Percentiles rank a stretch among this genome's conserved stretches.
phyloP scores from a whole-genome alignment of 2,797 vertebrate species.

The Neosalanx taihuensis region DNA sequence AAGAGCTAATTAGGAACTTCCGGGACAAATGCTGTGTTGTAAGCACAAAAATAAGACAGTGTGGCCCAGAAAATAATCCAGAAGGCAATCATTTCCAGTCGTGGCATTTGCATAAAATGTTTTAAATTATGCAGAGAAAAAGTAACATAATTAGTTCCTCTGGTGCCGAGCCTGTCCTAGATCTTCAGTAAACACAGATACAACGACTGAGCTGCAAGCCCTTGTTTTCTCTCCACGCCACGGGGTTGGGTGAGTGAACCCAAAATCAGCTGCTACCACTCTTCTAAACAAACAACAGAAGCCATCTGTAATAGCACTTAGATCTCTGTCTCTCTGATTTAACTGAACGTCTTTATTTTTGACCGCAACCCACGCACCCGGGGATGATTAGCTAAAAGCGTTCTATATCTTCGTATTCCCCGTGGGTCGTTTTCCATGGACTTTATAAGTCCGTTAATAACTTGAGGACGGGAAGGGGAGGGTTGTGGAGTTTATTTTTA shows the following conservation, averaged over 20 bases:
- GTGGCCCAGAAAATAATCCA: constrained; percentile 31
- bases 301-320: neutral
- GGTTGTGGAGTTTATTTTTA: neutral
- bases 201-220: neutral
- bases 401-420: neutral
- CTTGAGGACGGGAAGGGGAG: neutral
- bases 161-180: constrained; percentile 40
- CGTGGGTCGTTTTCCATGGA: constrained; percentile 1
- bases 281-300: constrained; percentile 4
- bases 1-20: constrained; percentile 13
- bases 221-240: neutral
- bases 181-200: constrained; percentile 18
- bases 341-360: neutral
- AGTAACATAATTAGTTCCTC: constrained; percentile 58
- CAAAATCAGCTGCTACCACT: neutral
- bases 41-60: constrained; percentile 38
- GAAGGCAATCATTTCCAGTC: constrained; percentile 34
- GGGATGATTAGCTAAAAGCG: neutral
- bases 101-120: constrained; percentile 48
- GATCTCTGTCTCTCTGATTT: neutral
- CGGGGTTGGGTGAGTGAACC: neutral
- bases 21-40: constrained; percentile 35
- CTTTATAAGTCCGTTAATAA: neutral
- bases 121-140: constrained; percentile 54
- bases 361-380: neutral